Percentiles rank a stretch among this genome's conserved stretches.
Evolutionary conservation across 2,797 vertebrate genomes (phyloP).

Genomic region (Onychomys torridus): DNA sequence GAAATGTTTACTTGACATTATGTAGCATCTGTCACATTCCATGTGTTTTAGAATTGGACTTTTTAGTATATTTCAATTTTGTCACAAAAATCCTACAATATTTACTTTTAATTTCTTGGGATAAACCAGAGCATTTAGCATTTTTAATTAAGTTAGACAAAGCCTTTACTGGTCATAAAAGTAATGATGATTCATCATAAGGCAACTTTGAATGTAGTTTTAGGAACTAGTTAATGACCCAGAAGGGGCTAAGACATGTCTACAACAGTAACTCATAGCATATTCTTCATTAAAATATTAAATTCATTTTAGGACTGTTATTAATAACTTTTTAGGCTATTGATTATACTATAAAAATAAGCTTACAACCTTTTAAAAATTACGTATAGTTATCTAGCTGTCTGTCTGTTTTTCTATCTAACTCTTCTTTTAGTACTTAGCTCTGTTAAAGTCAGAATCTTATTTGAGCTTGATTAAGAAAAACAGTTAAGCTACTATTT

Average conservation of each 20-base stretch:
- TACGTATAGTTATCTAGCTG: neutral
- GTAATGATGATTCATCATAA: neutral
- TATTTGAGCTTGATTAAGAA: slow-evolving; percentile 67
- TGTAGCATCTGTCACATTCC: neutral
- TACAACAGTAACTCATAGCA: neutral
- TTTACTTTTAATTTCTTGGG: slow-evolving; percentile 4
- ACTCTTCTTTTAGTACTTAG: slow-evolving; percentile 36
- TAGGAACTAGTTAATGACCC: neutral
- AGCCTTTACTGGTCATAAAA: neutral
- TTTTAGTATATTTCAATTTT: neutral
- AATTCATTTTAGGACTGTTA: neutral
- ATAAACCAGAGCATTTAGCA: neutral
- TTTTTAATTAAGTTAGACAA: neutral
- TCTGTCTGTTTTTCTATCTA: neutral
- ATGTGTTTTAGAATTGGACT: neutral
- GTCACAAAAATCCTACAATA: neutral
- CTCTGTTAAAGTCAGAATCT: slow-evolving; percentile 65
- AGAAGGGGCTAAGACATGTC: neutral
- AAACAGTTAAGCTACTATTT: slow-evolving; percentile 79
- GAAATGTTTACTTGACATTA: slow-evolving; percentile 1
- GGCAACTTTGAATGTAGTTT: neutral
- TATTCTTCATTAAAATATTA: slow-evolving; percentile 42
- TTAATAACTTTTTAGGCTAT: slow-evolving; percentile 4
- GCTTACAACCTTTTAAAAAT: no score
- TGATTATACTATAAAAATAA: neutral